Evolutionary conservation across 2,888 invertebrate species (phyloP).

Genomic region (Xestia xanthographa): DNA sequence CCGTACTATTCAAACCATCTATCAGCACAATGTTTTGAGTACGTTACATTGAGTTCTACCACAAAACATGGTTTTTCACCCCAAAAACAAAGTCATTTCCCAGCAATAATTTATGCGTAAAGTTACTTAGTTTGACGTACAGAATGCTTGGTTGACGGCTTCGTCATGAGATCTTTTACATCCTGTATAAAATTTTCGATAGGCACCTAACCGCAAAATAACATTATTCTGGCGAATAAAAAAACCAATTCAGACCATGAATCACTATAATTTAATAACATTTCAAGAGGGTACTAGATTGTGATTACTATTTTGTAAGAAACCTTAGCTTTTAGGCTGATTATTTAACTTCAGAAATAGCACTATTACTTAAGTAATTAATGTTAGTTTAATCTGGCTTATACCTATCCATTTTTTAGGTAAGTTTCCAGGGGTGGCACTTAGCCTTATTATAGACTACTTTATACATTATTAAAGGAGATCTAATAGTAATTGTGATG

Average conservation of each 20-base stretch:
- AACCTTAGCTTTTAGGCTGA: background rate
- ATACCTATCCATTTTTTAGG: slow-evolving; percentile 27
- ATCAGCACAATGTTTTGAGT: too few species aligned
- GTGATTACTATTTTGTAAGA: background rate
- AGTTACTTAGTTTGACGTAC: too few species aligned
- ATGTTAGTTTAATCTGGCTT: slow-evolving; percentile 40
- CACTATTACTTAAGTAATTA: slow-evolving; percentile 31
- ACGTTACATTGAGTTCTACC: too few species aligned
- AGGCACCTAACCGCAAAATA: too few species aligned
- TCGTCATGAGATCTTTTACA: too few species aligned
- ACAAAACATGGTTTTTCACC: too few species aligned
- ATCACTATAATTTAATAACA: background rate
- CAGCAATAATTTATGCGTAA: too few species aligned
- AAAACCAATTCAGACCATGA: background rate
- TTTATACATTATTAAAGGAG: background rate
- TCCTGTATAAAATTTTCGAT: too few species aligned
- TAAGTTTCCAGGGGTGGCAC: slow-evolving; percentile 33
- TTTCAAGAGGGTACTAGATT: background rate
- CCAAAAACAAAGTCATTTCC: too few species aligned
- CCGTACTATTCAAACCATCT: too few species aligned
- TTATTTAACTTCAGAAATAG: slow-evolving; percentile 4
- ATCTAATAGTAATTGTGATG: background rate
- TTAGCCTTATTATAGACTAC: background rate
- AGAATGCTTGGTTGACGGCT: too few species aligned
- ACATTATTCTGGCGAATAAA: background rate